These are phyloP conservation scores for Diogma glabrata DNA, from an alignment of 2,888 invertebrate genomes.

Conservation along the genomic window DNA sequence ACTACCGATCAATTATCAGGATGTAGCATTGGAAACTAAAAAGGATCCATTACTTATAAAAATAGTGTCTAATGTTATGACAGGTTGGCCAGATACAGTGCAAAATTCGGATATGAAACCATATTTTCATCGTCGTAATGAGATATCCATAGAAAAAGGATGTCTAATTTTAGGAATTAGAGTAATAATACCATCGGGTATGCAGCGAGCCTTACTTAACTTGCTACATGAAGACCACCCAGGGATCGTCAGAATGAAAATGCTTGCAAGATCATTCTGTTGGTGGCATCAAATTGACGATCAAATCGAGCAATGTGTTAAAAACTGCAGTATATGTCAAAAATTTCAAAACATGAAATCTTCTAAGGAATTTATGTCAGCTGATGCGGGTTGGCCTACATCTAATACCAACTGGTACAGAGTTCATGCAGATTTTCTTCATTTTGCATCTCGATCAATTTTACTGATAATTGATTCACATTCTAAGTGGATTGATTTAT, in stretches of 20 bases:
- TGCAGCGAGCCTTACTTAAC: not conserved
- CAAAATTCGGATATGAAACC: not conserved
- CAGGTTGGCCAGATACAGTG: too few species aligned
- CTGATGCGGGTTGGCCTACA: not conserved
- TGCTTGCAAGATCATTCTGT: not conserved
- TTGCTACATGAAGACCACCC: not conserved
- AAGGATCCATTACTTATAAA: too few species aligned
- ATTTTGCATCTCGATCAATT: too few species aligned
- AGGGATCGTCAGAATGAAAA: not conserved
- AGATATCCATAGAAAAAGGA: not conserved
- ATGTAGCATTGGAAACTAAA: not conserved
- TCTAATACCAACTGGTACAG: not conserved
- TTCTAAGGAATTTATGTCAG: too few species aligned
- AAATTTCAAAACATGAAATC: not conserved
- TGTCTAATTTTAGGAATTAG: not conserved
- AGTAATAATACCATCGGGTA: not conserved
- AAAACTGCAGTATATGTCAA: not conserved
- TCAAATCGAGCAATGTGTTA: not conserved
- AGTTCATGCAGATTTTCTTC: not conserved
- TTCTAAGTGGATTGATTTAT: too few species aligned
- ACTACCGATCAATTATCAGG: not conserved
- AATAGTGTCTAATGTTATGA: too few species aligned
- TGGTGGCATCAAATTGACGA: not conserved
- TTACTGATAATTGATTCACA: too few species aligned
- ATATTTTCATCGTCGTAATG: not conserved